These are phyloP conservation scores for Lordiphosa stackelbergi DNA, from an alignment of 1,140 invertebrate genomes.

Conservation along the genomic window DNA sequence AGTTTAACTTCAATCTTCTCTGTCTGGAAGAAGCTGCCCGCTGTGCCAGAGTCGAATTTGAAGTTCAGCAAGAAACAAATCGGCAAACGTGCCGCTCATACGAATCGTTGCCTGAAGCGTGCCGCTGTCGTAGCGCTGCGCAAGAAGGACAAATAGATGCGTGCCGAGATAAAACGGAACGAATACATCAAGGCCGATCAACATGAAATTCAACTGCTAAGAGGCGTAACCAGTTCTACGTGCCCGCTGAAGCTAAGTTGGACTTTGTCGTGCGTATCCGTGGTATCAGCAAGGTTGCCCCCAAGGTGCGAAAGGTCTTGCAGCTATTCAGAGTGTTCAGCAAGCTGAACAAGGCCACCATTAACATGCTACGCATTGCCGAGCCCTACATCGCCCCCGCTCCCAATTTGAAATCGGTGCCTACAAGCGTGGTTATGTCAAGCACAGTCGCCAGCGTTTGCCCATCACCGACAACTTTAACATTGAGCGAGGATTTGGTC, in stretches of 20 bases:
- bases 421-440: slow-evolving; percentile 98
- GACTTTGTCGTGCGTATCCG: slow-evolving; percentile 98
- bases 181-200: slow-evolving; percentile 89
- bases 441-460: slow-evolving; percentile 88
- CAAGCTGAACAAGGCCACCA: slow-evolving; percentile 94
- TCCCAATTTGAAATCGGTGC: slow-evolving; percentile 96
- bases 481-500: slow-evolving; percentile 98
- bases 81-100: slow-evolving; percentile 82
- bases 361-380: slow-evolving; percentile 97
- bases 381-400: slow-evolving; percentile 97
- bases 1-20: too few relatives aligned
- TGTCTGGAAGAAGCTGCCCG: slow-evolving; percentile 92
- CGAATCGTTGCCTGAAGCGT: slow-evolving; percentile 77
- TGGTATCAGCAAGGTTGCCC: slow-evolving; percentile 95
- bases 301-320: slow-evolving; percentile 91
- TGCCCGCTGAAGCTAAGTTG: slow-evolving; percentile 95
- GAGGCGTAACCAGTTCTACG: slow-evolving; percentile 96
- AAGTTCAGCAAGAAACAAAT: slow-evolving; percentile 94
- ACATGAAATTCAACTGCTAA: slow-evolving; percentile 90
- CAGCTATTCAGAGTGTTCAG: slow-evolving; percentile 98
- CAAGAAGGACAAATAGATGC: slow-evolving; percentile 86
- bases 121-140: slow-evolving; percentile 63
- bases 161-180: slow-evolving; percentile 96
- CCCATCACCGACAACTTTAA: slow-evolving; percentile 96
- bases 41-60: slow-evolving; percentile 96